Evolutionary conservation across 2,888 invertebrate species (phyloP), one percentile per base, ranked within the genome.

Genomic region (Drepanosiphum platanoidis): DNA sequence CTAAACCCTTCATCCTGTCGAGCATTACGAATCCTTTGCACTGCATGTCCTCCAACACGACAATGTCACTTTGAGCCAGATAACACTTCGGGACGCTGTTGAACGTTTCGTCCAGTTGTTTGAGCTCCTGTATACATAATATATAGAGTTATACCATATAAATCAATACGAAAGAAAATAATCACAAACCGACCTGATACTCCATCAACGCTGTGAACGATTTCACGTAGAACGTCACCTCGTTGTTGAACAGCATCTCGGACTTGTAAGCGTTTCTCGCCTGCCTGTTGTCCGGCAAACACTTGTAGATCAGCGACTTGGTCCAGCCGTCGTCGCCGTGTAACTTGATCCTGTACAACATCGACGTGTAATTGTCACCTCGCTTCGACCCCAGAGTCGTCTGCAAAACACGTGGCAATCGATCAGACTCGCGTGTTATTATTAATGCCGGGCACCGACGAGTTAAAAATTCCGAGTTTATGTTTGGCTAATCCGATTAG

Each of bases 361-460:
- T 93, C 13, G 94, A 94, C 0, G 94, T 94, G 88, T 94, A 94
- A 89, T 94, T 94, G 88, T 94, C 94, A 0, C 94, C 94, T 80
- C 94, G 91, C 86, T 93, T 93, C 0, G 94, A 93, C n/a, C 94
- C 94, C 5, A 92, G 93, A 27, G 93, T 92, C 86, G 93, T 92
- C 92, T 94, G 87, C 15, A 88, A 87, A 86, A 89, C 88, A 88
- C 89, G 27, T n/a, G n/a, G n/a, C n/a, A n/a, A n/a, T 87, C 87
- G 89, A 89, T 80, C 87, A n/a, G n/a, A n/a, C n/a, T n/a, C n/a
- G n/a, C n/a, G n/a, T n/a, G n/a, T n/a, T n/a, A n/a, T n/a, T n/a
- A n/a, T n/a, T n/a, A n/a, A n/a, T n/a, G n/a, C n/a, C n/a, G n/a
- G n/a, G n/a, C n/a, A n/a, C n/a, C n/a, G n/a, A n/a, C n/a, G n/a